These are phyloP conservation scores for Caenorhabditis sp. DNA, from an alignment of 2,888 invertebrate species.

Conservation along the genomic window DNA sequence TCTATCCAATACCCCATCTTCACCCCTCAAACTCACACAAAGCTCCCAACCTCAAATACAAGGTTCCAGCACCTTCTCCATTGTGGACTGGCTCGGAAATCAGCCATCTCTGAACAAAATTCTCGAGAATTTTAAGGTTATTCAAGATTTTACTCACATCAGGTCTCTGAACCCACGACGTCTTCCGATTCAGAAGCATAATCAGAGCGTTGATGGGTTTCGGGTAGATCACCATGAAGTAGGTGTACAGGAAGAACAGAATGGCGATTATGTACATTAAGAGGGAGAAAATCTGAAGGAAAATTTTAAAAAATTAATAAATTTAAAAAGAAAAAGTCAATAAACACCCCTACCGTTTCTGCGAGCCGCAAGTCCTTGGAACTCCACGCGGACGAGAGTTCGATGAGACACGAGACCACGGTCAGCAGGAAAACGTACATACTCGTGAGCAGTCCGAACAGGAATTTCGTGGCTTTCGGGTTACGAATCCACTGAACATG, in stretches of 20 bases:
- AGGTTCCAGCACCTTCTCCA: conserved; percentile 75
- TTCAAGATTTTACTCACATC: conserved; percentile 36
- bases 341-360: conserved; percentile 26
- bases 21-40: conserved; percentile 65
- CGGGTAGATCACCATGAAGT: conserved; percentile 77
- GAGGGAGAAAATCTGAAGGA: conserved; percentile 60
- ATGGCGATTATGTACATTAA: conserved; percentile 77
- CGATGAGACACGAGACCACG: conserved; percentile 41
- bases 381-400: conserved; percentile 51
- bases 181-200: conserved; percentile 19
- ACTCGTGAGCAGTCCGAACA: conserved; percentile 36
- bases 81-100: conserved; percentile 66
- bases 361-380: conserved; percentile 42
- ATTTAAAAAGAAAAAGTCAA: not conserved
- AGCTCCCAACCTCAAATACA: conserved; percentile 77
- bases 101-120: conserved; percentile 49
- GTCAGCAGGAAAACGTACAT: conserved; percentile 52
- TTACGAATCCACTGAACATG: conserved; percentile 49
- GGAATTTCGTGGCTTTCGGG: conserved; percentile 33
- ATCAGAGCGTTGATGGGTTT: conserved; percentile 54
- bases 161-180: conserved; percentile 26
- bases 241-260: conserved; percentile 75
- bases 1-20: not conserved
- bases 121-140: too few relatives aligned
- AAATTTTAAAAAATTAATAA: conserved; percentile 51